Base-by-base conservation (phyloP, 2,113 vertebrate species). In the Salvelinus sp. region DNA sequence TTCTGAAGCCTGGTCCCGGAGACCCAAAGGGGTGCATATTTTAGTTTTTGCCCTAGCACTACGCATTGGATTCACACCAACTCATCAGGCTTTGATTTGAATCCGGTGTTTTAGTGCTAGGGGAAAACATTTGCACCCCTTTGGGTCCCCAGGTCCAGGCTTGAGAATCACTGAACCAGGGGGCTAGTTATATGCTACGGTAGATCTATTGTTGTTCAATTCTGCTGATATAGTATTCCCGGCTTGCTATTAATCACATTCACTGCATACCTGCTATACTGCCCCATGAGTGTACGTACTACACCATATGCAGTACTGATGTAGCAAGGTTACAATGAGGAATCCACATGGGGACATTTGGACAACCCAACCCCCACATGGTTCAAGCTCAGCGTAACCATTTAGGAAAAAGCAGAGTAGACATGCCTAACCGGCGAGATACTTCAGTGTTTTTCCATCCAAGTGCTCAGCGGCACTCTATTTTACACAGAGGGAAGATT, bases 121-220 rank as follows among this genome's bases (percentile, higher is more conserved):
- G 33, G 6, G 7, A 33, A 33, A 6, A 33, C 33, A 33, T 33
- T 6, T 6, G 6, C 6, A 33, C 33, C 33, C 30, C 33, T 38
- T 38, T 38, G 7, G 2, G 48, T 50, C 48, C 48, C 48, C 14
- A 14, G 14, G 3, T 16, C 14, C 10, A 9, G 38, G 6, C 38
- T 38, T 38, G 38, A 38, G 7, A 38, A 38, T 2, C 7, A 38
- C 38, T 38, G 38, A 38, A 9, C 38, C 70, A 18, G 54, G 80
- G 72, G 78, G 82, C 23, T 57, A 23, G 33, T 75, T 50, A n/a
- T 20, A 27, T 72, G 65, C 23, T 33, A 50, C 67, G 48, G 73
- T 70, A 73, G 12, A 57, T 69, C 16, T 44, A n/a, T 69, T 70
- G 71, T 85, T 69, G 82, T 87, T 80, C 18, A 83, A 81, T 44